Evolutionary conservation across 2,797 vertebrate genomes (phyloP).

Genomic region (Hippoglossus hippoglossus): DNA sequence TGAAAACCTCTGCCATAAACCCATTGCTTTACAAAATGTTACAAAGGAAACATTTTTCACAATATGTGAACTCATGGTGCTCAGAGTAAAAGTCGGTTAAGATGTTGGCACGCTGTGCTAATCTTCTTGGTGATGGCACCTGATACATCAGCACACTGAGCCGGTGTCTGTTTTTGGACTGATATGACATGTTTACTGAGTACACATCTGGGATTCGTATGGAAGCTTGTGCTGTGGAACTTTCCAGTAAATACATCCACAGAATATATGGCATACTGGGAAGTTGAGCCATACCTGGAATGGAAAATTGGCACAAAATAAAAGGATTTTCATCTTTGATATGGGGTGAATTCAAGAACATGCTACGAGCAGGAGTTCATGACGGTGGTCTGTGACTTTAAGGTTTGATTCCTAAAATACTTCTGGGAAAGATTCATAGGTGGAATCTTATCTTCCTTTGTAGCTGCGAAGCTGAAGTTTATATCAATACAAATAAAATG

Average conservation of each 20-base stretch:
- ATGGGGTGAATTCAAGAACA: not conserved
- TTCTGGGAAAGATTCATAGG: not conserved
- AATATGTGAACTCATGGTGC: too few species aligned
- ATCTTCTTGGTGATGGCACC: not conserved
- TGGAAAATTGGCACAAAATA: constrained; percentile 14
- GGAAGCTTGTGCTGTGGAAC: constrained; percentile 51
- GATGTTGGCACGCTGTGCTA: not conserved
- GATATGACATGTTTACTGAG: constrained; percentile 73
- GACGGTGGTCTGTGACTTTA: too few species aligned
- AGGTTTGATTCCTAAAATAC: not conserved
- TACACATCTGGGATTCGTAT: constrained; percentile 68
- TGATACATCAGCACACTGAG: constrained; percentile 18
- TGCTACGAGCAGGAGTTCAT: too few species aligned
- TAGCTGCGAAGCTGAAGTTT: not conserved
- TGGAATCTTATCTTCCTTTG: not conserved
- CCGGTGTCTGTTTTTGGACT: constrained; percentile 43
- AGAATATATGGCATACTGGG: constrained; percentile 65
- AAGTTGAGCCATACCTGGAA: constrained; percentile 52
- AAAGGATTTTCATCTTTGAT: constrained; percentile 39
- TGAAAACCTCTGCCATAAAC: not conserved
- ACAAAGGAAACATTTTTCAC: too few species aligned
- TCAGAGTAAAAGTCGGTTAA: not conserved
- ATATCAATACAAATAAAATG: not conserved
- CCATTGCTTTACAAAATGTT: too few species aligned
- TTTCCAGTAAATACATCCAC: constrained; percentile 75